A percentile compares a stretch with the other conserved stretches of the same genome.
Evolutionary conservation across 2,888 invertebrate species (phyloP).

Genomic region (Pterobdella sp.): DNA sequence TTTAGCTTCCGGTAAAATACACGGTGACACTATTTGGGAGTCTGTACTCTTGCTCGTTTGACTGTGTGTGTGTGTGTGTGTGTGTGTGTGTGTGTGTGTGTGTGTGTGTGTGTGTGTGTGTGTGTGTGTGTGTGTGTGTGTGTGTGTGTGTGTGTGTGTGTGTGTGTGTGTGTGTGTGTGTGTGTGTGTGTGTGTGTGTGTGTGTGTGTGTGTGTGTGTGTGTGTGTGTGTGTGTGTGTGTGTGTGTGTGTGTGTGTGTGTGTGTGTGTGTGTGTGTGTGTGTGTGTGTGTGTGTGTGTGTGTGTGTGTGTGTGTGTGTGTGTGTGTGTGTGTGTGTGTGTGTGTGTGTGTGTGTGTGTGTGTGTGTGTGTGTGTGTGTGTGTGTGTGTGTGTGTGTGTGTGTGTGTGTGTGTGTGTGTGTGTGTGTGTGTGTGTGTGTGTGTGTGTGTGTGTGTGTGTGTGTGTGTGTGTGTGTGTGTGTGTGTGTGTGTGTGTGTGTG

Average conservation of each 20-base stretch:
- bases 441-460: conserved; percentile 17
- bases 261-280: conserved; percentile 28
- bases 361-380: conserved; percentile 15
- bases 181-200: conserved; percentile 18
- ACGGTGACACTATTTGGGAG: no score
- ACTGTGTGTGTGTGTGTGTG: conserved; percentile 13
- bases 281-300: conserved; percentile 15
- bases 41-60: no score
- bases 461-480: conserved; percentile 18
- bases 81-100: conserved; percentile 15
- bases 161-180: conserved; percentile 12
- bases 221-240: conserved; percentile 31
- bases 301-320: conserved; percentile 10
- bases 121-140: conserved; percentile 19
- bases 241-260: conserved; percentile 25
- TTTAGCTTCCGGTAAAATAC: no score
- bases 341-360: conserved; percentile 15
- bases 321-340: conserved; percentile 11
- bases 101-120: conserved; percentile 15
- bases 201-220: conserved; percentile 28
- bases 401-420: conserved; percentile 17
- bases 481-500: conserved; percentile 21
- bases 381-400: conserved; percentile 17
- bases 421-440: conserved; percentile 16
- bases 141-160: conserved; percentile 16